These are phyloP conservation scores for Ceratoteleas bidentatus DNA, from an alignment of 1,140 invertebrate genomes.

Conservation along the genomic window DNA sequence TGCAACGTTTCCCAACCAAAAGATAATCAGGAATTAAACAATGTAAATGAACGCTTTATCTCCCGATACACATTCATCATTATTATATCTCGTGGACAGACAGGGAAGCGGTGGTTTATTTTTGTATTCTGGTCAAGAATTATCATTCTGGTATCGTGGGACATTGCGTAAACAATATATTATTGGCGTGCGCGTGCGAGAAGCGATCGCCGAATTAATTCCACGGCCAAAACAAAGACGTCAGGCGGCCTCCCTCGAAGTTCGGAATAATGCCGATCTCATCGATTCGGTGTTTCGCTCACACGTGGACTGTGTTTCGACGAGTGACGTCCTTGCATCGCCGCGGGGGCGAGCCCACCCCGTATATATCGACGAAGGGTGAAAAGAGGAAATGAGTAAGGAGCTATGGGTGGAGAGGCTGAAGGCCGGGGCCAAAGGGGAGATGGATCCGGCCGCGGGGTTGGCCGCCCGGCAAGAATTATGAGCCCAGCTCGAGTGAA, in stretches of 20 bases:
- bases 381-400: conserved; percentile 68
- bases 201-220: conserved; percentile 49
- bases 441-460: conserved; percentile 63
- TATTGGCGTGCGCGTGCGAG: conserved; percentile 16
- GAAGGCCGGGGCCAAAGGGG: conserved; percentile 60
- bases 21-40: too few relatives aligned
- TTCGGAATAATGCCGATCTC: conserved; percentile 54
- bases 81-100: too few relatives aligned
- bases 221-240: conserved; percentile 59
- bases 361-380: conserved; percentile 57
- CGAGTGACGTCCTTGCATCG: conserved; percentile 57
- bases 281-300: conserved; percentile 56
- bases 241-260: conserved; percentile 33
- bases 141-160: conserved; percentile 38
- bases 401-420: conserved; percentile 59
- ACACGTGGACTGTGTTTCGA: conserved; percentile 60
- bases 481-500: conserved; percentile 71
- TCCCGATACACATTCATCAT: too few relatives aligned
- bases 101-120: conserved; percentile 18
- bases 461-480: conserved; percentile 71
- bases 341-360: conserved; percentile 54
- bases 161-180: conserved; percentile 52
- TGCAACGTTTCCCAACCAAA: too few relatives aligned
- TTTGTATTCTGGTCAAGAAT: conserved; percentile 54
- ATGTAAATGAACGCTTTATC: too few relatives aligned